Base-by-base conservation (phyloP, 2,797 vertebrate species). In the Melanotaenia maccullochi region DNA sequence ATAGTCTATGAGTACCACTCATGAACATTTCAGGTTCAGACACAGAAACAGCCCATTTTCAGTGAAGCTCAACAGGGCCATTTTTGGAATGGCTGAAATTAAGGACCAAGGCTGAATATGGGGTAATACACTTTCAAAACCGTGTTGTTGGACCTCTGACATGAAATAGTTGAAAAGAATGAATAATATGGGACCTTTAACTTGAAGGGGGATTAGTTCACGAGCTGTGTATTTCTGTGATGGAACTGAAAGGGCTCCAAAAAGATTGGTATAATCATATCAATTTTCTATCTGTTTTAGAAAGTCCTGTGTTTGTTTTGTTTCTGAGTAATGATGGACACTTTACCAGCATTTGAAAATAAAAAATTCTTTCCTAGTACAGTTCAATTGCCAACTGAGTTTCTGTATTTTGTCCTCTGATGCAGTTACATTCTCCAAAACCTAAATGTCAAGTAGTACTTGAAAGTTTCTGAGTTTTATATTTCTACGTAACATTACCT, bases 291-390 rank as follows among this genome's bases (percentile, higher is more conserved):
- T 75, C 59, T 57, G 66, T 87, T 68, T 83, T 24, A 47, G 77
- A 42, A 58, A 71, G 70, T 64, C 67, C 13, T 79, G 73, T 81
- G 58, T 66, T 79, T 42, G 36, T 56, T 67, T 66, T 65, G 58
- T 82, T 78, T 81, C 47, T 78, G 67, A 63, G 83, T 78, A 85
- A 79, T 20, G 78, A 60, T 77, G 71, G 76, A 76, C 68, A 83
- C 56, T 51, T 71, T 86, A 82, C 82, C 81, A 91, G 85, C 84
- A 84, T 89, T 90, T 89, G 35, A 81, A 85, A 92, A 92, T 91
- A 89, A 90, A 91, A 91, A 65, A 9, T 22, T 71, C 3, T 82
- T 86, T 81, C 71, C 4, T 52, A 56, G 71, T 52, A 54, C 7
- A 22, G 2, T 44, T 69, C 36, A 24, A 14, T 35, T 9, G 4